phyloP scores from a whole-genome alignment of 1,140 invertebrate genomes.

The Maconellicoccus hirsutus region DNA sequence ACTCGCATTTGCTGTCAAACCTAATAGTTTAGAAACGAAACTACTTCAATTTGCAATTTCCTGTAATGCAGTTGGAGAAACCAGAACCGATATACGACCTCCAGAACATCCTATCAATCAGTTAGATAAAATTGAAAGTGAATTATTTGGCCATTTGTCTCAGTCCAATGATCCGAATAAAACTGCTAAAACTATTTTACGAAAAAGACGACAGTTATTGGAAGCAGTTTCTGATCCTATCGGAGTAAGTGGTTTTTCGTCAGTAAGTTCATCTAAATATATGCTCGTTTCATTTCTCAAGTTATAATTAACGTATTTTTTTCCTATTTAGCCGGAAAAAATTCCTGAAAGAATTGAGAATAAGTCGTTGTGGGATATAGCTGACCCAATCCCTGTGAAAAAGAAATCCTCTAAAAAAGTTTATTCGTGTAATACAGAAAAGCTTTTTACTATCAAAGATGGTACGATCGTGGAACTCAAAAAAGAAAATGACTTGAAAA shows the following conservation, averaged over 20 bases:
- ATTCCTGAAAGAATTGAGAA: background rate
- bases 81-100: background rate
- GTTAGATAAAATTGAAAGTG: conserved; percentile 24
- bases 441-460: background rate
- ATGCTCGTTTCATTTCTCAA: no score
- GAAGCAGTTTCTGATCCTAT: conserved; percentile 23
- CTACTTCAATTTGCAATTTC: conserved; percentile 28
- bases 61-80: conserved; percentile 4
- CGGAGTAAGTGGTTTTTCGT: no score
- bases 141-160: conserved; percentile 23
- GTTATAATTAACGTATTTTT: no score
- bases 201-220: conserved; percentile 27
- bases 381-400: background rate
- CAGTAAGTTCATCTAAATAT: no score
- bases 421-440: background rate
- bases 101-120: conserved; percentile 28
- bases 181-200: conserved; percentile 26
- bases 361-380: conserved; percentile 14
- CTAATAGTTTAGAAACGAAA: conserved; percentile 28
- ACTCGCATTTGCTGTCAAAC: conserved; percentile 27
- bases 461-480: background rate
- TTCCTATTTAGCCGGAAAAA: no score
- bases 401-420: background rate
- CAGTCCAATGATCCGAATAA: conserved; percentile 13
- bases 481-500: background rate